phyloP scores from a whole-genome alignment of 2,888 invertebrate species.

The Toxonevra muliebris region DNA sequence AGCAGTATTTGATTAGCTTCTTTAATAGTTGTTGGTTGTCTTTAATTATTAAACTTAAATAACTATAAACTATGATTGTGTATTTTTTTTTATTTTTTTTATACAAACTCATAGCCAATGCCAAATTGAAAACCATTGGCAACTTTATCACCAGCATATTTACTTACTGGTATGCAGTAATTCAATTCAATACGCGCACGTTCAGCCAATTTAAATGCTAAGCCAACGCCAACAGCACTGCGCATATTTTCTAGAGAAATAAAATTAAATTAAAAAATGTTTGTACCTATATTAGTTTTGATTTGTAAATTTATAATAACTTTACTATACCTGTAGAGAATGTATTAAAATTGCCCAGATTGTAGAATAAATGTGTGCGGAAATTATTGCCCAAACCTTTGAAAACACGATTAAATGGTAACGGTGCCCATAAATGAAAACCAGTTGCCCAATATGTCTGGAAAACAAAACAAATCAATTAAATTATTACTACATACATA shows the following conservation, averaged over 20 bases:
- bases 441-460: constrained; percentile 87
- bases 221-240: constrained; percentile 82
- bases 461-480: constrained; percentile 35
- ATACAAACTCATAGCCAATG: constrained; percentile 83
- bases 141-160: constrained; percentile 72
- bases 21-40: not conserved
- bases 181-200: constrained; percentile 94
- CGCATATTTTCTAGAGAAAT: constrained; percentile 69
- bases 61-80: not conserved
- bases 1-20: too few relatives aligned
- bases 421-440: constrained; percentile 86
- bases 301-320: not conserved
- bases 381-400: constrained; percentile 86
- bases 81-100: constrained; percentile 46
- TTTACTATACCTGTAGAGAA: constrained; percentile 61
- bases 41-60: constrained; percentile 5
- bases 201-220: constrained; percentile 84
- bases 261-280: constrained; percentile 13
- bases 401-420: constrained; percentile 85
- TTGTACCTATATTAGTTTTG: not conserved
- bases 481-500: not conserved
- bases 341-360: constrained; percentile 81
- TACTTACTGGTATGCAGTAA: constrained; percentile 83
- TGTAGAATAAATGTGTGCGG: constrained; percentile 88
- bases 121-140: constrained; percentile 84